Conservation (phyloP, 1,140 invertebrate species). For the Aphaenogaster ashmeadi region DNA sequence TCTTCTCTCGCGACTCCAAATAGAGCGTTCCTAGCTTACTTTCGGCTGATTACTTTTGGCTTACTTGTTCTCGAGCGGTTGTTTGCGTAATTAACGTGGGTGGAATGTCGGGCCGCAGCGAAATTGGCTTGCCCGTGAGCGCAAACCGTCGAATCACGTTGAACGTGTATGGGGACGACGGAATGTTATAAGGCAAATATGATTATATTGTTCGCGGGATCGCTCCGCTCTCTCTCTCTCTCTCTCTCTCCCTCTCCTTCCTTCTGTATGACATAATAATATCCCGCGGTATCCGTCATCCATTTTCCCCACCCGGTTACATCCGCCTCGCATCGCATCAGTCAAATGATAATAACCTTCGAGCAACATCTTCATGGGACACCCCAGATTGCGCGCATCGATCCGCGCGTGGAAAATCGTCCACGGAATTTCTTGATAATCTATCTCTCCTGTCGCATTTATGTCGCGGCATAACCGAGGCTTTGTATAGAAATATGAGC, state of each 20-base stretch:
- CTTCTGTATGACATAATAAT: conserved; percentile 33
- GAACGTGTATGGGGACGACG: neutral
- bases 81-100: conserved; percentile 43
- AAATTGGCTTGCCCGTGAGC: conserved; percentile 26
- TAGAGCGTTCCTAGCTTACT: neutral
- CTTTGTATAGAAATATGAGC: neutral
- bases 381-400: conserved; percentile 19
- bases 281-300: conserved; percentile 27
- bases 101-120: neutral
- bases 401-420: neutral
- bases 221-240: neutral
- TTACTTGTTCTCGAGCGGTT: neutral
- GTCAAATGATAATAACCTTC: conserved; percentile 57
- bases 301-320: conserved; percentile 37
- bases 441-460: conserved; percentile 9
- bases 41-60: neutral
- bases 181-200: conserved; percentile 46
- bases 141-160: conserved; percentile 39
- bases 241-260: neutral
- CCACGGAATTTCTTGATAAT: neutral
- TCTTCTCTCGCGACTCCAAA: neutral
- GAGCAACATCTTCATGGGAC: conserved; percentile 39
- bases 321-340: neutral
- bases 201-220: conserved; percentile 41
- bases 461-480: neutral